Evolutionary conservation across 2,888 invertebrate genomes (phyloP).

Genomic region (Ptilodon capucinus): DNA sequence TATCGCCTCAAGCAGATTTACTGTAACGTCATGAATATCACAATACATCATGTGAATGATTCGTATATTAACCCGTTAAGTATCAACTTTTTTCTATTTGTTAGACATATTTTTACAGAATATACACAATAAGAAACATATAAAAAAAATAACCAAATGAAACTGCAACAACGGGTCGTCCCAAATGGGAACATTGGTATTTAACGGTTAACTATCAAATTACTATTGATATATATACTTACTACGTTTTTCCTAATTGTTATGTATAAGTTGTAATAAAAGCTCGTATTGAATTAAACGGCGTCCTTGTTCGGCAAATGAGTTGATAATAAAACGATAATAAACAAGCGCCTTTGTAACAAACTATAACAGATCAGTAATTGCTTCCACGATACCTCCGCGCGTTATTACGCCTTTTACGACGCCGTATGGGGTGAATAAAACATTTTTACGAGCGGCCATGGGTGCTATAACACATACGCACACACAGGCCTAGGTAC

Average conservation of each 20-base stretch:
- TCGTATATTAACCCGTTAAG: too few species aligned
- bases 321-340: conserved; percentile 82
- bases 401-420: conserved; percentile 83
- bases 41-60: too few species aligned
- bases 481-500: conserved; percentile 39
- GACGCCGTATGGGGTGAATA: conserved; percentile 82
- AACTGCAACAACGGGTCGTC: too few species aligned
- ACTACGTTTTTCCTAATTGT: conserved; percentile 32
- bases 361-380: conserved; percentile 83
- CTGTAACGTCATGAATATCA: too few species aligned
- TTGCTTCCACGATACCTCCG: conserved; percentile 82
- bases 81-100: too few species aligned
- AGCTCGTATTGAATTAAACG: conserved; percentile 69
- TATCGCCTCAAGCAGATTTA: too few species aligned
- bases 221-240: conserved; percentile 13
- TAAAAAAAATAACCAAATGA: too few species aligned
- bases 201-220: conserved; percentile 11
- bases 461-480: conserved; percentile 76
- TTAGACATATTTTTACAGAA: too few species aligned
- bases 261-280: conserved; percentile 50
- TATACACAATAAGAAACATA: too few species aligned
- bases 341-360: conserved; percentile 82
- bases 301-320: conserved; percentile 77
- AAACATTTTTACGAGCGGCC: conserved; percentile 83
- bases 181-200: too few species aligned